A percentile compares a stretch with the other conserved stretches of the same genome.
Conservation (phyloP, 2,113 vertebrate genomes). For the Sander lucioperca region DNA sequence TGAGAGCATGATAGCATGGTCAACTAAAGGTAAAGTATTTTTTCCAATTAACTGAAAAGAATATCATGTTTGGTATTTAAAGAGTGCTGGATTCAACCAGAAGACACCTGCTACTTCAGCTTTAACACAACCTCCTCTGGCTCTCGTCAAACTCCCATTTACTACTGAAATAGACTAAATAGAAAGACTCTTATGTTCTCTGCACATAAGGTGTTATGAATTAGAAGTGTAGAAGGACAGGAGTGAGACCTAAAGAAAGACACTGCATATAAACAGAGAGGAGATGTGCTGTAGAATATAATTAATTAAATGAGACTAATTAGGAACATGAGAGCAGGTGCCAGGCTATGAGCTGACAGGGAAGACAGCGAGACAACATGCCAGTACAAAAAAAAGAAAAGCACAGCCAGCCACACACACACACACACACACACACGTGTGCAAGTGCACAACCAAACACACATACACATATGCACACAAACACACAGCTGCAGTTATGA, state of each 20-base stretch:
- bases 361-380: conserved; percentile 89
- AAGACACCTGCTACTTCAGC: background rate
- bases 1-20: conserved; percentile 19
- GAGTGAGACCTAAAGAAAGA: conserved; percentile 87
- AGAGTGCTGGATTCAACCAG: background rate
- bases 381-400: conserved; percentile 77
- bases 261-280: conserved; percentile 87
- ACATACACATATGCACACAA: conserved; percentile 67
- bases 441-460: conserved; percentile 60
- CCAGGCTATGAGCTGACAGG: conserved; percentile 90
- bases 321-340: conserved; percentile 94
- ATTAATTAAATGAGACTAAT: conserved; percentile 95
- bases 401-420: conserved; percentile 65
- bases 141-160: background rate
- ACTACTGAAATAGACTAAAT: background rate
- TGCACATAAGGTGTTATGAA: conserved; percentile 55
- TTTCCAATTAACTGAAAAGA: background rate
- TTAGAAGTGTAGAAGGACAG: conserved; percentile 65
- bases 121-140: conserved; percentile 4
- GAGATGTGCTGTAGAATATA: conserved; percentile 88
- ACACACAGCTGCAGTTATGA: conserved; percentile 85
- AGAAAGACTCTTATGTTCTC: conserved; percentile 4
- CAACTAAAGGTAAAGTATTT: background rate
- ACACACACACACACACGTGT: conserved; percentile 27
- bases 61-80: background rate